Percentiles rank a stretch among this genome's conserved stretches.
phyloP scores from a whole-genome alignment of 2,797 vertebrate genomes.

The Sciaenops ocellatus region DNA sequence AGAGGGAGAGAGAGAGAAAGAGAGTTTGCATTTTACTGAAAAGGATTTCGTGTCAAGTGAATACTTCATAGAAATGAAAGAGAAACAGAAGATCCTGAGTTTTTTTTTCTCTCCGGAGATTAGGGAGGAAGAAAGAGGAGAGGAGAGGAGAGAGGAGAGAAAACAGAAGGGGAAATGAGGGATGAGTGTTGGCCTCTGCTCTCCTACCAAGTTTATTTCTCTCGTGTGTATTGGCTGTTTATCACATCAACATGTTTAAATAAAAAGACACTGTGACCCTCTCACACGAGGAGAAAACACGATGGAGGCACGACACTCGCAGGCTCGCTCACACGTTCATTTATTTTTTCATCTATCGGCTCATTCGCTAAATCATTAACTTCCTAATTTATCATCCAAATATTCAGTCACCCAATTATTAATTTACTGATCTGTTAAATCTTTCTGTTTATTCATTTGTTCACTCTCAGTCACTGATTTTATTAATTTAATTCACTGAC shows the following conservation, averaged over 20 bases:
- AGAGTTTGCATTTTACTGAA: constrained; percentile 73
- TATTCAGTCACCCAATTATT: constrained; percentile 4
- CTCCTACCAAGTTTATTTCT: constrained; percentile 55
- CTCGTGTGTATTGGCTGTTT: constrained; percentile 60
- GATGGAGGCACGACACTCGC: neutral
- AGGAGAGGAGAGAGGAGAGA: constrained; percentile 31
- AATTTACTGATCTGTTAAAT: neutral
- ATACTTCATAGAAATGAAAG: constrained; percentile 68
- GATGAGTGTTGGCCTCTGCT: constrained; percentile 67
- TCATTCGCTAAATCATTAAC: neutral
- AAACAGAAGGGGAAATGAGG: constrained; percentile 42
- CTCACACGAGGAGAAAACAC: constrained; percentile 22
- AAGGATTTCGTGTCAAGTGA: constrained; percentile 71
- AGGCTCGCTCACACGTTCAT: neutral
- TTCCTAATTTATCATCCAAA: too few species aligned
- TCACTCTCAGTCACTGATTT: neutral
- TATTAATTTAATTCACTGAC: constrained; percentile 23
- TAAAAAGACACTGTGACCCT: constrained; percentile 55
- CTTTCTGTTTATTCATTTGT: neutral
- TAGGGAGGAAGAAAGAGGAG: constrained; percentile 55
- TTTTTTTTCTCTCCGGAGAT: constrained; percentile 68
- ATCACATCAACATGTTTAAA: constrained; percentile 60
- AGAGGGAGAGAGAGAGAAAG: constrained; percentile 23
- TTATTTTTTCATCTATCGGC: neutral
- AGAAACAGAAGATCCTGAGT: constrained; percentile 55